Percentiles rank a stretch among this genome's conserved stretches.
phyloP scores from a whole-genome alignment of 2,113 vertebrate genomes.

The Sander vitreus region DNA sequence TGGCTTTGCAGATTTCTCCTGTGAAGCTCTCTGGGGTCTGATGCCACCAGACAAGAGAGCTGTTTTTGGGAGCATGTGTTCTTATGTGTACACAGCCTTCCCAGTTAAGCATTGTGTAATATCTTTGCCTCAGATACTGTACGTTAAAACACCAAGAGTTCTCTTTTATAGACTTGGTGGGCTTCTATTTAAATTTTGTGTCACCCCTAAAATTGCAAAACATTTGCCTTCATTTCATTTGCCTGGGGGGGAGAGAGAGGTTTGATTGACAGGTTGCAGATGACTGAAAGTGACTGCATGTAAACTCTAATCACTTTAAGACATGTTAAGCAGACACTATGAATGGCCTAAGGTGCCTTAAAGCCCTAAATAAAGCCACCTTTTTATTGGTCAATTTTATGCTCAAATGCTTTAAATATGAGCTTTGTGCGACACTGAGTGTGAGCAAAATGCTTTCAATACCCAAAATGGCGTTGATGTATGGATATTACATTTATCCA shows the following conservation, averaged over 20 bases:
- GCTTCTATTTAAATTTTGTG: background rate
- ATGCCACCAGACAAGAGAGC: constrained; percentile 7
- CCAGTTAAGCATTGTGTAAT: constrained; percentile 7
- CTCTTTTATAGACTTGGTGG: background rate
- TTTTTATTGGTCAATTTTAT: background rate
- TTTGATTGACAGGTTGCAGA: constrained; percentile 13
- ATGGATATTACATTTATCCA: no score
- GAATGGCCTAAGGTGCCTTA: background rate
- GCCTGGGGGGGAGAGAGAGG: background rate
- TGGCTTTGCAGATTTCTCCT: background rate
- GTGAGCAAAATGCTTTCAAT: background rate
- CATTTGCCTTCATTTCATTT: background rate
- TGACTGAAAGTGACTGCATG: background rate
- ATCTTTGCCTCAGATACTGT: background rate
- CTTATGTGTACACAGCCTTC: background rate
- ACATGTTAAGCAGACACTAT: background rate
- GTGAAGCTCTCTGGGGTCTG: background rate
- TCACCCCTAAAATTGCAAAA: background rate
- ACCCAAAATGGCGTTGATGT: background rate
- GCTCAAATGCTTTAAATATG: background rate
- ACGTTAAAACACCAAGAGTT: background rate
- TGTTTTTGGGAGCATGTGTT: background rate
- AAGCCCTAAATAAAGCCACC: background rate
- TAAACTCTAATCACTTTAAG: background rate
- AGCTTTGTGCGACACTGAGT: background rate